A percentile compares a stretch with the other conserved stretches of the same genome.
phyloP scores from a whole-genome alignment of 2,113 vertebrate genomes.

The Misgurnus anguillicaudatus region DNA sequence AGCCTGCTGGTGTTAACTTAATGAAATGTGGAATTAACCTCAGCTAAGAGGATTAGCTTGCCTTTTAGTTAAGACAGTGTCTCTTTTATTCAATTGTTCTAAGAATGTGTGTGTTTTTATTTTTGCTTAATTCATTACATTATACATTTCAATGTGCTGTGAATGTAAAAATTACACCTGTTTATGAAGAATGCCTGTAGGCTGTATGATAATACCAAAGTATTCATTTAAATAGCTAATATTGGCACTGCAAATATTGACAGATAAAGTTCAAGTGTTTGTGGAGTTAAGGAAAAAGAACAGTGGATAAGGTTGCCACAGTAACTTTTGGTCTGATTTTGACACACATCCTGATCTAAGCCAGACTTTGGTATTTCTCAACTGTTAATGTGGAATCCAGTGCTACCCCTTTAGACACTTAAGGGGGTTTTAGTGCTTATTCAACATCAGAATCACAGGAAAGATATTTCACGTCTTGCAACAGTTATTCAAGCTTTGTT shows the following conservation, averaged over 20 bases:
- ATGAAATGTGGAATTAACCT: conserved; percentile 12
- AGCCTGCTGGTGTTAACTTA: conserved; percentile 4
- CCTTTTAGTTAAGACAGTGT: too few species aligned
- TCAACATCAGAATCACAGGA: conserved; percentile 44
- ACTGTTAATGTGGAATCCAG: conserved; percentile 56
- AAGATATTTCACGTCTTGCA: conserved; percentile 51
- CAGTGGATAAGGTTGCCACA: conserved; percentile 35
- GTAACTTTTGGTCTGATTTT: conserved; percentile 67
- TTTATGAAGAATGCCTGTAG: too few species aligned
- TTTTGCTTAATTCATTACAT: background rate
- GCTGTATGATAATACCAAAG: background rate
- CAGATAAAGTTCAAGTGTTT: background rate
- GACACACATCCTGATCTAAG: conserved; percentile 49
- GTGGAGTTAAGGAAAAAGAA: background rate
- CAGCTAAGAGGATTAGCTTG: background rate
- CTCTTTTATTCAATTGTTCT: too few species aligned
- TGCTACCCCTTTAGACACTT: conserved; percentile 65
- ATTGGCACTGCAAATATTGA: background rate
- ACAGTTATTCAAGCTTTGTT: conserved; percentile 31
- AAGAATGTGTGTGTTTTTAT: too few species aligned
- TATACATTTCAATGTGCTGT: too few species aligned
- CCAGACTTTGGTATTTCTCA: conserved; percentile 45
- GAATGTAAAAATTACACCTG: too few species aligned
- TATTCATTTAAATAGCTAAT: background rate
- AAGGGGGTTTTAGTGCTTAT: conserved; percentile 28